A percentile compares a stretch with the other conserved stretches of the same genome.
Evolutionary conservation across 2,888 invertebrate genomes (phyloP).

Genomic region (Sarcophaga carnaria): DNA sequence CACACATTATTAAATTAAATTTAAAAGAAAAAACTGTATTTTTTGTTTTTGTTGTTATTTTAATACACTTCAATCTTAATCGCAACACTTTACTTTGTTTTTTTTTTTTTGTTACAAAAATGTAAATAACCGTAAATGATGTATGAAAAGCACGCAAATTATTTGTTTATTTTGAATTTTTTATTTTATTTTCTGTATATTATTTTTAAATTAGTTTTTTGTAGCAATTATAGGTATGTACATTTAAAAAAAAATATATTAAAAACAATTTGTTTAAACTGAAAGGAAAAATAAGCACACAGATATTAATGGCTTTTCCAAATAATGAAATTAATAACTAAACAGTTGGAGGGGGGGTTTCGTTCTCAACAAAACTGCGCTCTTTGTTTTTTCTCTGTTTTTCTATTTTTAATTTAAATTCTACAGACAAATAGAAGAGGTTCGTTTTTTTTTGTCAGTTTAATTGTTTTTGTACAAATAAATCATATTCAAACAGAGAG

Average conservation of each 20-base stretch:
- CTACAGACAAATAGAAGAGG: no score
- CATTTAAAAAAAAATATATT: neutral
- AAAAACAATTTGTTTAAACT: slow-evolving; percentile 38
- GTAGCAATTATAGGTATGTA: neutral
- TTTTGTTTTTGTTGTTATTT: neutral
- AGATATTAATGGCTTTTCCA: slow-evolving; percentile 32
- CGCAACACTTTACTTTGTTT: slow-evolving; percentile 30
- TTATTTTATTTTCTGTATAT: slow-evolving; percentile 7
- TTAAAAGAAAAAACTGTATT: slow-evolving; percentile 4
- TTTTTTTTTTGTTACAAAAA: slow-evolving; percentile 28
- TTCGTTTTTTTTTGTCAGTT: slow-evolving; percentile 11
- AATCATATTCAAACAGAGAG: neutral
- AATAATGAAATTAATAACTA: slow-evolving; percentile 32
- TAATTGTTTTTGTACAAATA: neutral
- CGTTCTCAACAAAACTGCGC: neutral
- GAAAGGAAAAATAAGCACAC: neutral
- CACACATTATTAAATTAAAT: slow-evolving; percentile 45
- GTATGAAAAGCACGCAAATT: slow-evolving; percentile 57
- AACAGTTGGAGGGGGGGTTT: neutral
- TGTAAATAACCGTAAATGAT: slow-evolving; percentile 58
- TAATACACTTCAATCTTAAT: neutral
- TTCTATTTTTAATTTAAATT: neutral
- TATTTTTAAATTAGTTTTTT: slow-evolving; percentile 6
- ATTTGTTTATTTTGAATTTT: slow-evolving; percentile 11
- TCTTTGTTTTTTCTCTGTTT: neutral